Conservation (phyloP, 2,113 vertebrate genomes). For the Crypturellus undulatus region DNA sequence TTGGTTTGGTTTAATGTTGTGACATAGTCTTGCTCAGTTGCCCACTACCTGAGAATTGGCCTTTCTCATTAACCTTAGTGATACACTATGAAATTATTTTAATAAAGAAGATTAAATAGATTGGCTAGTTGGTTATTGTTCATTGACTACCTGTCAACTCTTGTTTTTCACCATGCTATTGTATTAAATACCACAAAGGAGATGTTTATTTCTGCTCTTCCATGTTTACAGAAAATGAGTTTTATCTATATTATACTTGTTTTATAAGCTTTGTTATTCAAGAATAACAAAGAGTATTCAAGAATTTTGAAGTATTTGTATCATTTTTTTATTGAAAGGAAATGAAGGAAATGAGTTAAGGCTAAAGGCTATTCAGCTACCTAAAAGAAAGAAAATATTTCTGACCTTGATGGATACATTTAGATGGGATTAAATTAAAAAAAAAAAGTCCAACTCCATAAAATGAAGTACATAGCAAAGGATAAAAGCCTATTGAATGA, state of each 20-base stretch:
- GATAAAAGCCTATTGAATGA: not conserved
- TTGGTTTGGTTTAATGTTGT: not conserved
- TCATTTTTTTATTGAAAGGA: not conserved
- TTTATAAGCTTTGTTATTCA: not conserved
- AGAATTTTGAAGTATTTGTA: not conserved
- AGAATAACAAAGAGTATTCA: too few relatives aligned
- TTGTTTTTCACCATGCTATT: fast-evolving
- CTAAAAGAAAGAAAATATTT: not conserved
- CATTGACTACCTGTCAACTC: not conserved
- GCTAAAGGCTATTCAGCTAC: not conserved
- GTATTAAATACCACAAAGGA: not conserved
- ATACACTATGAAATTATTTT: not conserved
- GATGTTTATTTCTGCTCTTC: not conserved
- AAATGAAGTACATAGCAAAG: not conserved
- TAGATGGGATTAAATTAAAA: not conserved
- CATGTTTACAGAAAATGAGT: not conserved
- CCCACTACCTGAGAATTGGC: fast-evolving
- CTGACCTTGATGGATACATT: not conserved
- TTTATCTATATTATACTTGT: not conserved
- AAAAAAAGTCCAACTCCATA: not conserved
- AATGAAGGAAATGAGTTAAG: not conserved
- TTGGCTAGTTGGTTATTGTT: not conserved
- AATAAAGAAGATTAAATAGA: not conserved
- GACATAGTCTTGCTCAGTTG: not conserved
- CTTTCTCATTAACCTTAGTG: not conserved